Base-by-base conservation (phyloP, 2,797 vertebrate species). In the Scarus forsteni region DNA sequence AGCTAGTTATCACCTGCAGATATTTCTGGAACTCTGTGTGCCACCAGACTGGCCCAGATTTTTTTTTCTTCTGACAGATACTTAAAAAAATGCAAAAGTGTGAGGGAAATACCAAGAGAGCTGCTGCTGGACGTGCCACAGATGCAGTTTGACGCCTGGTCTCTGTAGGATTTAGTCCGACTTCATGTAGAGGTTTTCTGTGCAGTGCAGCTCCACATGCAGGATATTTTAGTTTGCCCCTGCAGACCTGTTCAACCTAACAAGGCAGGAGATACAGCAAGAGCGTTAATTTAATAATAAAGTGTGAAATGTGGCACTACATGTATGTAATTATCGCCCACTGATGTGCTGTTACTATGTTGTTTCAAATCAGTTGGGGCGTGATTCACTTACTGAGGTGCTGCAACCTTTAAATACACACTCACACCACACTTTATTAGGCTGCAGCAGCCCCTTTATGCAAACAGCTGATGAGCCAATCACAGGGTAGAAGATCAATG, bases 1-100 rank as follows among this genome's bases (percentile, higher is more conserved):
- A 70, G 75, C 77, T 89, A 84, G 88, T 88, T 91, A 86, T 84
- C 89, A 90, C 90, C 85, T 88, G 84, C 66, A 73, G 76, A 70
- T 90, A 90, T 92, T 91, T 89, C 80, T 81, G 75, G 88, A 89
- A 75, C 62, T 8, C 52, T 19, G 12, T 57, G 58, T 52, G 54
- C 65, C 54, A 0, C 43, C 84, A 81, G 79, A 76, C 55, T 69
- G 73, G 65, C 75, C 81, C 73, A 60, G 49, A 43, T 83, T 71
- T 45, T 55, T 45, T 55, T 58, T 71, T 45, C 8, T 52, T 55
- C 70, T 45, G 13, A 52, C 52, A 49, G 54, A 64, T 62, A 67
- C 70, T 70, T 75, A 79, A 82, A 79, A 82, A 81, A 3, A 68
- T 75, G 73, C 75, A 77, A 83, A 81, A 3, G 83, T 81, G 70